A percentile compares a stretch with the other conserved stretches of the same genome.
These are phyloP conservation scores for Epistrophe eligans DNA, from an alignment of 2,888 invertebrate species.

Conservation along the genomic window DNA sequence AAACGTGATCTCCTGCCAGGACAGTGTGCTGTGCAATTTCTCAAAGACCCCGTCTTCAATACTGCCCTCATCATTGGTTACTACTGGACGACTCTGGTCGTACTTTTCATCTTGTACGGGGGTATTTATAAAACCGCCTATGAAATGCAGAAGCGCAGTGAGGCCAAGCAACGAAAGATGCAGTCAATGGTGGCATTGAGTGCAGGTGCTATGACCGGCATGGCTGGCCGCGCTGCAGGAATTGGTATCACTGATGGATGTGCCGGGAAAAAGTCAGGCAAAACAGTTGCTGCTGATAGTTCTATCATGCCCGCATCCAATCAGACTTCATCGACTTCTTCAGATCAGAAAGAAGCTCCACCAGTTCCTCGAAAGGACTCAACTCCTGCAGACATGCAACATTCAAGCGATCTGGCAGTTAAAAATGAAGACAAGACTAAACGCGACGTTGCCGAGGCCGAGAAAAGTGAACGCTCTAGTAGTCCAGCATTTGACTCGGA, in stretches of 20 bases:
- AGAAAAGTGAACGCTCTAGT: slow-evolving; percentile 93
- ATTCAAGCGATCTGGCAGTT: slow-evolving; percentile 69
- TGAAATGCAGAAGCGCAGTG: slow-evolving; percentile 98
- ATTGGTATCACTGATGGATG: slow-evolving; percentile 93
- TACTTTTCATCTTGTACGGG: slow-evolving; percentile 97
- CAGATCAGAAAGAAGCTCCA: slow-evolving; percentile 77
- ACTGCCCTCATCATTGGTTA: slow-evolving; percentile 98
- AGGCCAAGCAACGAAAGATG: slow-evolving; percentile 97
- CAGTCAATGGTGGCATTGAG: slow-evolving; percentile 96
- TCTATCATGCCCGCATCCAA: slow-evolving; percentile 76
- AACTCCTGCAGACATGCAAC: slow-evolving; percentile 56
- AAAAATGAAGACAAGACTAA: slow-evolving; percentile 78
- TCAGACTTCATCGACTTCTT: slow-evolving; percentile 78
- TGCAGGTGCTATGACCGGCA: slow-evolving; percentile 95
- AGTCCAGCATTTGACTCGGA: slow-evolving; percentile 98
- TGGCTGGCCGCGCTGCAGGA: slow-evolving; percentile 94
- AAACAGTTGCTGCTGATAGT: slow-evolving; percentile 76
- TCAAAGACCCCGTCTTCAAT: slow-evolving; percentile 98
- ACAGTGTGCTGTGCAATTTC: slow-evolving; percentile 97
- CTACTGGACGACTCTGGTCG: slow-evolving; percentile 98
- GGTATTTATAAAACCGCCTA: slow-evolving; percentile 99
- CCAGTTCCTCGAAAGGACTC: slow-evolving; percentile 53
- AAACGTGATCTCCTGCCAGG: slow-evolving; percentile 93
- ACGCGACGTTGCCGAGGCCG: slow-evolving; percentile 84
- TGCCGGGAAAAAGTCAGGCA: slow-evolving; percentile 87